A percentile compares a stretch with the other conserved stretches of the same genome.
Evolutionary conservation across 2,797 vertebrate species (phyloP).

Genomic region (Steatocranus sp.): DNA sequence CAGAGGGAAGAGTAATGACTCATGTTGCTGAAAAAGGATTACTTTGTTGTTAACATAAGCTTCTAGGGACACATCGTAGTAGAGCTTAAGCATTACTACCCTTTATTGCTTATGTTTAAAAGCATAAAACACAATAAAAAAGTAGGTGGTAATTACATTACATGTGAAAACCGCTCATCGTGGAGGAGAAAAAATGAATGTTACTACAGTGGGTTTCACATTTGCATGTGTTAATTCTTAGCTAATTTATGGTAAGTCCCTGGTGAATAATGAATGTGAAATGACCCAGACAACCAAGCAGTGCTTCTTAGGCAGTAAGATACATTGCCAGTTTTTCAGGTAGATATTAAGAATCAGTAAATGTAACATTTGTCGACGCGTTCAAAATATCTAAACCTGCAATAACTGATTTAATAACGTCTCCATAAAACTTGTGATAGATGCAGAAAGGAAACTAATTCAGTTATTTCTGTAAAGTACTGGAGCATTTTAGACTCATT

Average conservation of each 20-base stretch:
- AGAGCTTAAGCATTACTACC: neutral
- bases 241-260: conserved; percentile 12
- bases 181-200: conserved; percentile 28
- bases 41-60: conserved; percentile 19
- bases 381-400: neutral
- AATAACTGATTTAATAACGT: neutral
- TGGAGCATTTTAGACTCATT: neutral
- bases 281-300: neutral
- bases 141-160: neutral
- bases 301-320: neutral
- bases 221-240: conserved; percentile 40
- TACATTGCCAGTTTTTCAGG: neutral
- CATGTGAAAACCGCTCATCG: conserved; percentile 41
- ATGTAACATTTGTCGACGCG: neutral
- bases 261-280: conserved; percentile 29
- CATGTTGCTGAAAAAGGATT: neutral
- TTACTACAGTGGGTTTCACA: conserved; percentile 13
- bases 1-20: neutral
- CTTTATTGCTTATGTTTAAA: neutral
- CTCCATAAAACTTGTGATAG: neutral
- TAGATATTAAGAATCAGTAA: neutral
- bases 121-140: neutral
- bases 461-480: neutral
- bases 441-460: neutral
- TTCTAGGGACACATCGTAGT: neutral